Base-by-base conservation (phyloP, 2,888 invertebrate species). In the Platerodrilus igneus region DNA sequence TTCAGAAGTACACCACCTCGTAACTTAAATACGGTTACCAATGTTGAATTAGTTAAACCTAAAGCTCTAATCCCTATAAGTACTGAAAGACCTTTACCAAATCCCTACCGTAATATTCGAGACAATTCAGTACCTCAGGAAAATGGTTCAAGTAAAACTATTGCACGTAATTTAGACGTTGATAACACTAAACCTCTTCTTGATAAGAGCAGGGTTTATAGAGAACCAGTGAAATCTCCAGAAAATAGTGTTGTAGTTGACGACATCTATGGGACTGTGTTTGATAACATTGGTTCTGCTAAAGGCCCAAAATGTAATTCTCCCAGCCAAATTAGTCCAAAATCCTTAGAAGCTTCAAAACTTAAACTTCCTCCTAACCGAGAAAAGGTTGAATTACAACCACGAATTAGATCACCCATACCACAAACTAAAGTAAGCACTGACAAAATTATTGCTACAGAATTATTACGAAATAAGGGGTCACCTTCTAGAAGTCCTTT, bases 391-490 rank as follows among this genome's bases (percentile, higher is more conserved):
- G 62, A 63, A 25, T 48, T 64, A 20, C 61, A 64, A 35, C 67
- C 67, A 4, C 53, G 68, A 33, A 52, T 68, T 13, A 62, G 55
- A 44, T 68, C 68, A n/a, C 68, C 68, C 0, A 60, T 68, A 37
- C 66, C 68, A 3, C 56, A 58, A 34, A 56, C 59, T 28, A 55
- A 57, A 46, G 52, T 67, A 4, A 64, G 65, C 41, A 61, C 67
- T 2, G 66, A 68, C 39, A 66, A 65, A 50, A 57, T 67, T 10
- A 66, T 67, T 32, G 66, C 67, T 3, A 67, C 67, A 0, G 67
- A 68, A 49, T 52, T 68, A 7, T 37, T 68, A 28, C 61, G 62
- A 40, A 53, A 48, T 29, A 53, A 56, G 3, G 51, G 29, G 9
- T 42, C 42, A 9, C 37, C 37, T 3, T 21, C 37, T 6, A 25